Evolutionary conservation across 1,140 invertebrate genomes (phyloP), one percentile per base, ranked within the genome.

Genomic region (Saccostrea glomerata): DNA sequence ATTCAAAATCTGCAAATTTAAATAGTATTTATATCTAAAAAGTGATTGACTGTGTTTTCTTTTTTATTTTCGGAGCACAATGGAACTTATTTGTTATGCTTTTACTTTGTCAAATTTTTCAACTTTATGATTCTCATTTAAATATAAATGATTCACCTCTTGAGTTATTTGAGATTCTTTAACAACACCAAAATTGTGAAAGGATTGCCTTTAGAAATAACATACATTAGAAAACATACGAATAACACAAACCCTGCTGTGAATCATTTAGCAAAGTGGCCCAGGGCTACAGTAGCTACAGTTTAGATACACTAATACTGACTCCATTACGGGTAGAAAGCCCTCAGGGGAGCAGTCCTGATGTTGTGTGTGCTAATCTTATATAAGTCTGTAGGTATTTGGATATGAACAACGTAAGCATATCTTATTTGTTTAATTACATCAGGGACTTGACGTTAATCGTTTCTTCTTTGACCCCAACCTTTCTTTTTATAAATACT

Each of bases 371-470:
- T 77, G 70, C 70, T 30, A 77, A 77, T 25, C 25, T 77, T 77
- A 77, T 36, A 36, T 30, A 77, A 30, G 7, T 13, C 23, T 77
- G 25, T 30, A 63, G 70, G 70, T 77, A 30, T 77, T 77, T 11
- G 25, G 70, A 77, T 30, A 12, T 25, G 11, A 77, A 77, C 25
- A 36, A 25, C 30, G 70, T 77, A 77, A 77, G 23, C 70, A 36
- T 77, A 77, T 77, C 70, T 77, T 77, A 77, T 77, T 77, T 77
- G 70, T 77, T 77, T 77, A 6, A 77, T 77, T 77, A 77, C 70
- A 25, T 77, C 70, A 77, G 25, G 25, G 3, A 15, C 11, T 11
- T 77, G 70, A 77, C 70, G 70, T 77, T 77, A 77, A 73, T 30
- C 13, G 70, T 17, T 25, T 15, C 70, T 11, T 13, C 47, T 77